Evolutionary conservation across 2,888 invertebrate genomes (phyloP), one percentile per base, ranked within the genome.

Genomic region (Blera fallax): DNA sequence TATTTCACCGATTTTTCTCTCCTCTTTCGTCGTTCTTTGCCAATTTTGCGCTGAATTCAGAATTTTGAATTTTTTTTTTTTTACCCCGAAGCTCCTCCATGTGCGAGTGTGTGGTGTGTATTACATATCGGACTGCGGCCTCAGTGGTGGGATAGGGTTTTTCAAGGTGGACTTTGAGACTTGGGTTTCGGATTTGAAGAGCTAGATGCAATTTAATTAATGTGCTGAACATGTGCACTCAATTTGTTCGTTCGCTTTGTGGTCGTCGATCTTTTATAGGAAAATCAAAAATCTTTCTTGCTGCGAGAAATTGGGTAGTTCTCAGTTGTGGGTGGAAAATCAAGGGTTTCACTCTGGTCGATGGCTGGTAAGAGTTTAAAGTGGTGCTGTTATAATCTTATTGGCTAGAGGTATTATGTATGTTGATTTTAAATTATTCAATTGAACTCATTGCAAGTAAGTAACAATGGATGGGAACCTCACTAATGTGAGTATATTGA

Each of bases 1-100:
- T 87, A 87, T 78, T 87, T 79, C 64, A 76, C 78, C 82, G 82
- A 87, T 87, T 87, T 82, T 72, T 67, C 50, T 60, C 73, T 56
- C 52, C 24, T 43, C 70, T 50, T 69, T 52, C 27, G 54, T 11
- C 40, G 65, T 72, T 77, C 72, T 62, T 79, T 84, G 79, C 83
- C 73, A 84, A 79, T 79, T 84, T 79, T 60, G 73, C 64, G 83
- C 54, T 79, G 54, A 52, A 64, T 79, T 45, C 48, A 48, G 83
- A 84, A 84, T 84, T 84, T 74, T 24, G 69, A 84, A 34, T 73
- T 70, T 64, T 69, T 34, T 54, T 48, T 56, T 24, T 64, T 5
- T 34, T 43, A 4, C 24, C 1, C 3, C 11, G 1, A n/a, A n/a
- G 21, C 10, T 34, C 10, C 29, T 24, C 2, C 11, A 40, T 40